Evolutionary conservation across 2,113 vertebrate genomes (phyloP).

Genomic region (Bubalus kerabau): DNA sequence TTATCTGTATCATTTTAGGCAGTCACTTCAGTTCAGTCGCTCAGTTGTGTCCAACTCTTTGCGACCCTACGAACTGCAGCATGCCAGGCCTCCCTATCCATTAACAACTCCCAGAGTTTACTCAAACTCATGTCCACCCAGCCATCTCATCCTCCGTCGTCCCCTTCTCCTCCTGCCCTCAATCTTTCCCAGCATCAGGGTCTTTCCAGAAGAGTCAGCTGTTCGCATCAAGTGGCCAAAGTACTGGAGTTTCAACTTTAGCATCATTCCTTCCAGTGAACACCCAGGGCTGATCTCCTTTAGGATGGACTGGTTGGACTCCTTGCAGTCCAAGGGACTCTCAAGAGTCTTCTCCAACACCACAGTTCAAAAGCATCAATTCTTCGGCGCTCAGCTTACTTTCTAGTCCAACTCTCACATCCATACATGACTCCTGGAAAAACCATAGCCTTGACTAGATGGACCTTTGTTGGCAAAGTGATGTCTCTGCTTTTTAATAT

Average conservation of each 20-base stretch:
- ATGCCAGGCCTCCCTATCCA: background rate
- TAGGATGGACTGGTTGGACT: background rate
- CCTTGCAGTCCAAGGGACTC: background rate
- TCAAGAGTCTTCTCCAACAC: background rate
- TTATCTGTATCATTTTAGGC: background rate
- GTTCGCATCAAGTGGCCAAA: background rate
- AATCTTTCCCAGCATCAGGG: background rate
- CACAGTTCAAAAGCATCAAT: background rate
- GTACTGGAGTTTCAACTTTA: background rate
- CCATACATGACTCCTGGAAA: background rate
- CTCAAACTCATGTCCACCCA: background rate
- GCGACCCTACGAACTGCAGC: fast-evolving
- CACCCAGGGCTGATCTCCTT: background rate
- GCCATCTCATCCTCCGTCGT: background rate
- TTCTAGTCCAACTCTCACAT: background rate
- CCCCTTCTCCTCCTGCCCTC: background rate
- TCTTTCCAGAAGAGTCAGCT: background rate
- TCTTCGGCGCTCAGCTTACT: background rate
- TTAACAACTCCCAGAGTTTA: background rate
- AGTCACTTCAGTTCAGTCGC: background rate
- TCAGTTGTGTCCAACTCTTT: background rate
- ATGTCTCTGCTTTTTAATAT: background rate
- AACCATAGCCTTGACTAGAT: background rate
- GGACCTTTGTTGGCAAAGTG: background rate
- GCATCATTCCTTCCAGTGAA: background rate